Percentiles rank a stretch among this genome's conserved stretches.
phyloP scores from a whole-genome alignment of 2,113 vertebrate genomes.

The Catagonus wagneri region DNA sequence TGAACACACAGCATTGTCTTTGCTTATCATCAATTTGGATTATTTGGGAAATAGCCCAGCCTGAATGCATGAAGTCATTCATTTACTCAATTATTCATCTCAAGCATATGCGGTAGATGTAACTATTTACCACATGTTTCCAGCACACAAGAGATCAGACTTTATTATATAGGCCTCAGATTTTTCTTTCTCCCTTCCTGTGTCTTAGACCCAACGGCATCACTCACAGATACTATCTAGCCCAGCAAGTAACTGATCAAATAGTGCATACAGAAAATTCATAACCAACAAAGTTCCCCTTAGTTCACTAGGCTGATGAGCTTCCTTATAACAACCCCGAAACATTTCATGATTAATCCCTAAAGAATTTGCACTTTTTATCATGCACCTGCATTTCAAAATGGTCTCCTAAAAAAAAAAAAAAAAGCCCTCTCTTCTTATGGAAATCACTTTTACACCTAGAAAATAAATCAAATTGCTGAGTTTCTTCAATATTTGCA shows the following conservation, averaged over 20 bases:
- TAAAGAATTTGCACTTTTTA: conserved; percentile 20
- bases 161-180: background rate
- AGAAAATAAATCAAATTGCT: background rate
- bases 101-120: background rate
- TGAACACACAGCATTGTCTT: background rate
- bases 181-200: background rate
- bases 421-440: background rate
- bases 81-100: background rate
- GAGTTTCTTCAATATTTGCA: background rate
- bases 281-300: conserved; percentile 9
- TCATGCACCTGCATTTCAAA: conserved; percentile 46
- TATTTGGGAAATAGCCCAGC: background rate
- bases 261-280: conserved; percentile 10
- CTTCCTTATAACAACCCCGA: conserved; percentile 39
- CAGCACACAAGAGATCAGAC: background rate
- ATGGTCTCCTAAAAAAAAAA: background rate
- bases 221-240: background rate
- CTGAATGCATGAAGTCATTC: conserved; percentile 28
- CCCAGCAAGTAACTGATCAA: background rate
- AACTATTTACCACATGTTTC: background rate
- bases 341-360: conserved; percentile 54
- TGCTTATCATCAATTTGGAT: background rate
- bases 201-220: background rate
- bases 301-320: conserved; percentile 26
- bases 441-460: background rate